Base-by-base conservation (phyloP, 1,140 invertebrate species). In the Oryctes rhinoceros region DNA sequence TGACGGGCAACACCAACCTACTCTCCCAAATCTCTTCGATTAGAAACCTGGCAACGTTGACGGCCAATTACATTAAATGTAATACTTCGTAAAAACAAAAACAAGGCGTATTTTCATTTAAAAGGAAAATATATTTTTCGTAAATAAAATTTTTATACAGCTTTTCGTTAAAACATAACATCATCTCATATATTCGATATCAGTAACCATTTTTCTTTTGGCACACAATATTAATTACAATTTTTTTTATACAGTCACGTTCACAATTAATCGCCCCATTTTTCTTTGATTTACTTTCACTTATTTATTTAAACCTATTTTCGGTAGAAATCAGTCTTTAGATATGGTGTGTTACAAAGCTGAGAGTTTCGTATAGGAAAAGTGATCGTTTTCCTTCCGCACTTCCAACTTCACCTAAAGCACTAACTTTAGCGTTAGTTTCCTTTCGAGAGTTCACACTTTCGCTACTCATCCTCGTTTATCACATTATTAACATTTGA, bases 271-370 rank as follows among this genome's bases (percentile, higher is more conserved):
- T 18, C 53, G 6, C n/a, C 18, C 53, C 15, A 53, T 53, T 59
- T 59, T 44, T 44, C 9, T 44, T 76, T 47, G 75, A 76, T 76
- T 76, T 76, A 48, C 6, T 76, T 76, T 37, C 24, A 76, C 39
- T 44, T 24, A 49, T 76, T 44, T 76, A 44, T 76, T 44, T 76
- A 44, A 48, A 15, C 47, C 18, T 44, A 20, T 47, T 24, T 76
- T 44, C 75, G 75, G 44, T 76, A 47, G 37, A 76, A 76, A 44
- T 81, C 80, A 81, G 80, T 81, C 80, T 81, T 81, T 79, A 74
- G 80, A 81, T 81, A 81, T 81, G 80, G 78, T 76, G 76, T 75
- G 76, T 78, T 81, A 75, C 30, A 76, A 10, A n/a, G 67, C 4
- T 59, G n/a, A 59, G n/a, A 59, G 53, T 59, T 59, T n/a, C 15